Conservation (phyloP, 2,797 vertebrate species). For the Coilia nasus region DNA sequence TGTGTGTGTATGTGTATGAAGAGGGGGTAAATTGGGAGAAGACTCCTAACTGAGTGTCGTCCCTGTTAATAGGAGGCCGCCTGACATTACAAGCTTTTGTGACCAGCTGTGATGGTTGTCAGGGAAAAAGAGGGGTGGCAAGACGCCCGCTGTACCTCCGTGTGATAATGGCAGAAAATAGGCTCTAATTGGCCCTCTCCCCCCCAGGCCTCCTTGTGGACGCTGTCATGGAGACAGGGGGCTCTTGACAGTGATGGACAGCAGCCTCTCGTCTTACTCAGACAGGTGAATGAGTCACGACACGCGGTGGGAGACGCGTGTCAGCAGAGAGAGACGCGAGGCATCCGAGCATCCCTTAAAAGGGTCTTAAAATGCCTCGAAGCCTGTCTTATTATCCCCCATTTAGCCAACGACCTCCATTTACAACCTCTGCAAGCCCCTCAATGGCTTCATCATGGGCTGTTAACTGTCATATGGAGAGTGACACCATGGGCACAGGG, state of each 20-base stretch:
- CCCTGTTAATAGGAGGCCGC: constrained; percentile 77
- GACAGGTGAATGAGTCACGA: background rate
- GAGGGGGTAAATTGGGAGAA: constrained; percentile 54
- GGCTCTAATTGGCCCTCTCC: constrained; percentile 39
- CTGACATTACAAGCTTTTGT: constrained; percentile 74
- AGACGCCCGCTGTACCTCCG: background rate
- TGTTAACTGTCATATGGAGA: constrained; percentile 13
- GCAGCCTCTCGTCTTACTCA: background rate
- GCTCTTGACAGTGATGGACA: background rate
- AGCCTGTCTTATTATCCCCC: constrained; percentile 23
- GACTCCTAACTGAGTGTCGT: constrained; percentile 40
- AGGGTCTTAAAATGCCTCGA: constrained; percentile 15
- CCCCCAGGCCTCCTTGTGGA: background rate
- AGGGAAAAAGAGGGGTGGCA: constrained; percentile 58
- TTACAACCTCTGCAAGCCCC: constrained; percentile 12
- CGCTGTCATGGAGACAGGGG: background rate
- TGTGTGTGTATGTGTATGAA: constrained; percentile 30
- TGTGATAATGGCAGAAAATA: constrained; percentile 38
- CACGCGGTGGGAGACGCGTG: background rate
- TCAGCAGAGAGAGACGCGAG: background rate
- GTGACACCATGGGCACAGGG: background rate
- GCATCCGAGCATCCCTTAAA: constrained; percentile 6
- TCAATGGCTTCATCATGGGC: constrained; percentile 18
- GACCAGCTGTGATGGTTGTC: constrained; percentile 55
- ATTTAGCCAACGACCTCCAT: constrained; percentile 4